phyloP scores from a whole-genome alignment of 2,113 vertebrate genomes.

The Cyprinodon variegatus region DNA sequence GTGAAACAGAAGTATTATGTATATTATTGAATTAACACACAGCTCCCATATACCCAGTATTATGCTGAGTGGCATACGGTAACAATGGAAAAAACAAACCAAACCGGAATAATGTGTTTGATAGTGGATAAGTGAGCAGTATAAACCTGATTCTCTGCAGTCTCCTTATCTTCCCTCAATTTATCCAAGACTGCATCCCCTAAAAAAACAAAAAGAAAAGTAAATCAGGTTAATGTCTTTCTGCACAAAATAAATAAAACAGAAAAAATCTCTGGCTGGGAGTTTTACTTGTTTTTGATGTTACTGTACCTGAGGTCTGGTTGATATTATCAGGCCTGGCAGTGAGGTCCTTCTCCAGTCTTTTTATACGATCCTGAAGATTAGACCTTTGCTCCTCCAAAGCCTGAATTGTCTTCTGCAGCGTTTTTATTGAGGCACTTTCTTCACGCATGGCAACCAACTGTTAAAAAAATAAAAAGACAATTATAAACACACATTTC shows the following conservation, averaged over 20 bases:
- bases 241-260: not conserved
- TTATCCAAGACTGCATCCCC: constrained; percentile 82
- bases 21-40: not conserved
- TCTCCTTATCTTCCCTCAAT: constrained; percentile 84
- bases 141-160: constrained; percentile 89
- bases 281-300: not conserved
- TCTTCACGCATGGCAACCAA: constrained; percentile 83
- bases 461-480: constrained; percentile 63
- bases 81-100: not conserved
- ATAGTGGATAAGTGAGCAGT: not conserved
- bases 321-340: constrained; percentile 61
- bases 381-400: constrained; percentile 88
- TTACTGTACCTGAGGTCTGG: constrained; percentile 50
- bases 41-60: constrained; percentile 13
- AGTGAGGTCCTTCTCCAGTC: constrained; percentile 85
- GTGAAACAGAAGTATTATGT: not conserved
- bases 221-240: not conserved
- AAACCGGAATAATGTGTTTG: not conserved
- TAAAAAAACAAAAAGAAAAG: constrained; percentile 43
- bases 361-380: constrained; percentile 87
- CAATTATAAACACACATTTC: not conserved
- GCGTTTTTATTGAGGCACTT: constrained; percentile 82
- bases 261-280: not conserved
- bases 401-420: constrained; percentile 85
- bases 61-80: not conserved